phyloP scores from a whole-genome alignment of 1,140 invertebrate species.

The Thalassaphorura encarpata region DNA sequence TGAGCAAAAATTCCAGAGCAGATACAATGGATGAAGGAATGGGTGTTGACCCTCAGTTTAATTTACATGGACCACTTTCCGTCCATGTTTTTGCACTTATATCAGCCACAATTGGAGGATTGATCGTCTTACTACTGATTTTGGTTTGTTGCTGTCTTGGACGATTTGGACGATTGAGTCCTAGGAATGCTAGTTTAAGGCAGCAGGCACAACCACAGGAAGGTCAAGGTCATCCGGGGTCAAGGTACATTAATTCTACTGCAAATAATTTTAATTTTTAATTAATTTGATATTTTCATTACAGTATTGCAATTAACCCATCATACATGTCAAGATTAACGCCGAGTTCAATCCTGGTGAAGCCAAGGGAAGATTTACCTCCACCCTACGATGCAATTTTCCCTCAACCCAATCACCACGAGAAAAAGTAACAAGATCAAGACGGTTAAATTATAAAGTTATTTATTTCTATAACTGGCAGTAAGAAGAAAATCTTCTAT shows the following conservation, averaged over 20 bases:
- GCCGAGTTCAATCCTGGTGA: too few relatives aligned
- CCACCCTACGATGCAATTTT: conserved; percentile 9
- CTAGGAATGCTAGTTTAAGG: neutral
- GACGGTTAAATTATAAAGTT: neutral
- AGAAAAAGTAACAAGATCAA: neutral
- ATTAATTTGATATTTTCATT: too few relatives aligned
- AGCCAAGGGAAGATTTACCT: neutral
- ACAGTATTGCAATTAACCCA: too few relatives aligned
- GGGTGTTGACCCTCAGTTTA: too few relatives aligned
- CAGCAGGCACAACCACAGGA: neutral
- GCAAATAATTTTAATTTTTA: too few relatives aligned
- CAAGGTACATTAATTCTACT: too few relatives aligned
- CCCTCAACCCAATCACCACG: too few relatives aligned
- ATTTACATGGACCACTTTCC: too few relatives aligned
- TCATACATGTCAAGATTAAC: too few relatives aligned
- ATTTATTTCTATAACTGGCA: neutral
- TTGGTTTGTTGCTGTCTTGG: conserved; percentile 17
- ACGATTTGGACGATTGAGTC: neutral
- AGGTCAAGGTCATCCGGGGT: too few relatives aligned
- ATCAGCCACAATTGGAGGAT: conserved; percentile 3
- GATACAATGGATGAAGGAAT: too few relatives aligned
- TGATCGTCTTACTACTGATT: conserved; percentile 11
- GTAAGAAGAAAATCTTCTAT: neutral
- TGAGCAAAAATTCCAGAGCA: too few relatives aligned
- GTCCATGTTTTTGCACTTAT: conserved; percentile 18